Evolutionary conservation across 2,113 vertebrate genomes (phyloP), one percentile per base, ranked within the genome.

Genomic region (Melanocharis versteri): DNA sequence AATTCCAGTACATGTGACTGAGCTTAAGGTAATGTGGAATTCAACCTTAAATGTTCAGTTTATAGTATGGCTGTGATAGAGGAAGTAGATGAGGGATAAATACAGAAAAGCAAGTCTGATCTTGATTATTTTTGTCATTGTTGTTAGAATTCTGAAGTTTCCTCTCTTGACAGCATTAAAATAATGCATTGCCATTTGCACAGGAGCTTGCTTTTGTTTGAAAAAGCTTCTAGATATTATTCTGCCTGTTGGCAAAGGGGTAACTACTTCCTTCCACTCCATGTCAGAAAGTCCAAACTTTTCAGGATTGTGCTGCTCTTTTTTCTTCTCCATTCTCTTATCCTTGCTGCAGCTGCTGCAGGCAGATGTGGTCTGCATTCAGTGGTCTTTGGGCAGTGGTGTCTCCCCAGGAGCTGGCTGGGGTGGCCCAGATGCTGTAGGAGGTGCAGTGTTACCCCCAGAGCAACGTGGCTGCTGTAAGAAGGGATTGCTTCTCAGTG

Each of bases 1-100:
- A 8, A 24, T 61, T 72, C 76, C 33, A 57, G 45, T 50, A 4
- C 76, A 58, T 86, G 84, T 95, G 92, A 81, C 92, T 54, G 92
- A 80, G 72, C 57, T 87, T 85, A 82, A 84, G 42, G 47, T 51
- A 71, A 83, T 44, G 58, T 35, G 50, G 71, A 86, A 73, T 61
- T 95, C 68, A 93, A 10, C 71, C 75, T 93, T 70, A 79, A 95
- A 73, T 40, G 45, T 47, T 83, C 66, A 16, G n/a, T 77, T 66
- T 48, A 9, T 60, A 40, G 27, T 16, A 21, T 30, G 47, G 15
- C 47, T 50, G 26, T 24, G 30, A 33, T 65, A 37, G 45, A 65
- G 50, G 76, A 77, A 47, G 86, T 62, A 71, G 58, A 40, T 20
- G 45, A 79, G 16, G 64, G 70, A 33, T 75, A 45, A 80, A 44